These are phyloP conservation scores for Linhomoeus sp. DNA, from an alignment of 2,888 invertebrate species.

Conservation along the genomic window DNA sequence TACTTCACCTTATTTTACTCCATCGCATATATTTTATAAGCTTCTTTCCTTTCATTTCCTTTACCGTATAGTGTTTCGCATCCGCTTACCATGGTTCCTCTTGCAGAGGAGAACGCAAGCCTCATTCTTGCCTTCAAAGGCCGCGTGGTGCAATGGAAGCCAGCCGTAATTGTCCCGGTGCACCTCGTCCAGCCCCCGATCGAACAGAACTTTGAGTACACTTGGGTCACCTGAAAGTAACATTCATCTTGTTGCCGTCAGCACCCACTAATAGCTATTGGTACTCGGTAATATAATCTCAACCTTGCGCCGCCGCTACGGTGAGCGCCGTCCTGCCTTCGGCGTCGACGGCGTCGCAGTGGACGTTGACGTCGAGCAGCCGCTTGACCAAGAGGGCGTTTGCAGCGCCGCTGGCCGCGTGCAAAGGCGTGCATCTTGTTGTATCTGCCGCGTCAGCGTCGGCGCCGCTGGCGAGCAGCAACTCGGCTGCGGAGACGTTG, in stretches of 20 bases:
- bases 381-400: slow-evolving; percentile 24
- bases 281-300: too few species aligned
- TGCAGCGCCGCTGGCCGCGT: slow-evolving; percentile 13
- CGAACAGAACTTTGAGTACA: slow-evolving; percentile 62
- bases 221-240: slow-evolving; percentile 39
- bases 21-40: too few species aligned
- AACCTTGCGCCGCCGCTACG: slow-evolving; percentile 30
- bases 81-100: not conserved
- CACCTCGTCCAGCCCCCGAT: slow-evolving; percentile 32
- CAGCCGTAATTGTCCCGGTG: slow-evolving; percentile 71
- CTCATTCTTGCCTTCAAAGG: slow-evolving; percentile 72
- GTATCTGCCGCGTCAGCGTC: slow-evolving; percentile 70
- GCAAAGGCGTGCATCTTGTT: slow-evolving; percentile 52
- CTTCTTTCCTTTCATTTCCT: too few species aligned
- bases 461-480: slow-evolving; percentile 62
- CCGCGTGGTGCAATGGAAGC: slow-evolving; percentile 84
- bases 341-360: slow-evolving; percentile 77
- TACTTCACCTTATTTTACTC: too few species aligned
- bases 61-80: not conserved
- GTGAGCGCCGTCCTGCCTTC: slow-evolving; percentile 62
- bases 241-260: not conserved
- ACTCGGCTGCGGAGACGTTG: slow-evolving; percentile 71
- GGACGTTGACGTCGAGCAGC: slow-evolving; percentile 32
- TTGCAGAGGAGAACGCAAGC: slow-evolving; percentile 37
- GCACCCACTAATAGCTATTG: not conserved